Conservation (phyloP, 2,113 vertebrate genomes). For the Sula dactylatra region DNA sequence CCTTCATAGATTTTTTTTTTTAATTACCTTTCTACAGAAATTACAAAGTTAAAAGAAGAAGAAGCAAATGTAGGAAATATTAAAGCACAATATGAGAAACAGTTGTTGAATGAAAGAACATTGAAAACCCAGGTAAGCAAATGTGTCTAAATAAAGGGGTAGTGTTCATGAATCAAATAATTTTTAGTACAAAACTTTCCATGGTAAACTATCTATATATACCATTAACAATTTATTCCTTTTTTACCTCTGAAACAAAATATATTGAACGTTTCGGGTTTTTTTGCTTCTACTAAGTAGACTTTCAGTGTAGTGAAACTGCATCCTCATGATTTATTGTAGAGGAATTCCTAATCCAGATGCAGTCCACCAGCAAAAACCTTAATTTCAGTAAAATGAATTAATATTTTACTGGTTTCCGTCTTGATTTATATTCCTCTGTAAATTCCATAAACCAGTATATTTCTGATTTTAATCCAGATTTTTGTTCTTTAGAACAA, state of each 20-base stretch:
- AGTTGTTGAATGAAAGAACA: slow-evolving; percentile 90
- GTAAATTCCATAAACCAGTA: not conserved
- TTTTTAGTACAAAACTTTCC: not conserved
- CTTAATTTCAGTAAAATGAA: not conserved
- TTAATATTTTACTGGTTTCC: not conserved
- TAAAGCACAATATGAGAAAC: slow-evolving; percentile 90
- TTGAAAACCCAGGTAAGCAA: slow-evolving; percentile 90
- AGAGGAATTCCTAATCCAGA: not conserved
- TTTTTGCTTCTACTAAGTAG: not conserved
- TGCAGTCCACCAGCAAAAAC: not conserved
- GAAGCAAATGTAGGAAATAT: slow-evolving; percentile 82
- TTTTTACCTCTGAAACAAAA: not conserved
- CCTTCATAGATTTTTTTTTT: not conserved
- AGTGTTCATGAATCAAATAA: not conserved
- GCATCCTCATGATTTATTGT: not conserved
- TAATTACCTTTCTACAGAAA: slow-evolving; percentile 72
- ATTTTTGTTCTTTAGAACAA: not conserved
- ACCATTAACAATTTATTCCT: not conserved
- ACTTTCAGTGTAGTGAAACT: not conserved
- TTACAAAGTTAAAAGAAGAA: slow-evolving; percentile 84
- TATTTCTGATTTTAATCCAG: not conserved
- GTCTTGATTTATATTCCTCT: not conserved
- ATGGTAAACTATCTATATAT: not conserved
- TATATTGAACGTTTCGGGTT: not conserved
- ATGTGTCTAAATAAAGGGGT: not conserved